Evolutionary conservation across 2,113 vertebrate species (phyloP).

Genomic region (Chamaea fasciata): DNA sequence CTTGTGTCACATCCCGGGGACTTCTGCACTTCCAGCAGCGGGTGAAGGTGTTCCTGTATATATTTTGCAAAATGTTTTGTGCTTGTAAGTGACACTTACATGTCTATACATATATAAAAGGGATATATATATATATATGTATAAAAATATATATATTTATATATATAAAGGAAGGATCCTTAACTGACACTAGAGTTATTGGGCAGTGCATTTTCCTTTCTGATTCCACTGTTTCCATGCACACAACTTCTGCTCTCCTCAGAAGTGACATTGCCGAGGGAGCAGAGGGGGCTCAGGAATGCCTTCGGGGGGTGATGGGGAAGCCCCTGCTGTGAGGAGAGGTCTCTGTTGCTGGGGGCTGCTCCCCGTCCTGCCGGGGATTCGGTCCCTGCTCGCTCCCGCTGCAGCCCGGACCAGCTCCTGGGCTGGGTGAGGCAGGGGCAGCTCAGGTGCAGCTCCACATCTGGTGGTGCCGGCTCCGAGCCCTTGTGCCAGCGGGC

Average conservation of each 20-base stretch:
- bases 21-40: neutral
- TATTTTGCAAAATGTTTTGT: neutral
- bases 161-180: neutral
- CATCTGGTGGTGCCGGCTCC: too few relatives aligned
- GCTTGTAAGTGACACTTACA: neutral
- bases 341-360: neutral
- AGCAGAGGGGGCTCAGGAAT: neutral
- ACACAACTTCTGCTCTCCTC: neutral
- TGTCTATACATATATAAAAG: neutral
- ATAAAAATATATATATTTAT: neutral
- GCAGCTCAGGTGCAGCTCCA: neutral
- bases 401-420: neutral
- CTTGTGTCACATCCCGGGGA: accelerated
- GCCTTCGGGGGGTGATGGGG: accelerated
- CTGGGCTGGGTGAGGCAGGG: accelerated
- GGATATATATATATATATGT: neutral
- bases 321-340: accelerated
- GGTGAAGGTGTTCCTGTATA: neutral
- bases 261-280: neutral
- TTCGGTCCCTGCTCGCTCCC: accelerated
- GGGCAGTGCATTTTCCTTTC: neutral
- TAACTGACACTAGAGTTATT: neutral
- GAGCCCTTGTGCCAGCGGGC: accelerated
- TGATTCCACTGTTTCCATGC: neutral
- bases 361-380: neutral